Evolutionary conservation across 1,140 invertebrate species (phyloP).

Genomic region (Drosophila sp.): DNA sequence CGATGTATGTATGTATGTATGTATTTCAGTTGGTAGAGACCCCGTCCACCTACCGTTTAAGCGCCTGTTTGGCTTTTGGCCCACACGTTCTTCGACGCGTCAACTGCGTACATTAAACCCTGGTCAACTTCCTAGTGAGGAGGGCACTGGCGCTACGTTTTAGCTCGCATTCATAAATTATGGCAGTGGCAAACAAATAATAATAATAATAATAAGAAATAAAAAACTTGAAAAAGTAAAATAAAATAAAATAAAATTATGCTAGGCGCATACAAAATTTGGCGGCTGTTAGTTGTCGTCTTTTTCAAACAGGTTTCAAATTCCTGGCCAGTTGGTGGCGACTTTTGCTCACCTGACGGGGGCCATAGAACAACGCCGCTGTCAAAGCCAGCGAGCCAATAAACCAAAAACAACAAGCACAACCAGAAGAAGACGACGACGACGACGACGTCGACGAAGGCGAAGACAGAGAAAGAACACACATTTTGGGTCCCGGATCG

Average conservation of each 20-base stretch:
- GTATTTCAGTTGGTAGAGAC: not conserved
- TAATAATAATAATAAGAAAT: too few relatives aligned
- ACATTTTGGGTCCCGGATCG: conserved; percentile 52
- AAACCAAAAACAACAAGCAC: conserved; percentile 26
- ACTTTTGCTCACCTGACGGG: conserved; percentile 59
- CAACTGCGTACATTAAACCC: conserved; percentile 66
- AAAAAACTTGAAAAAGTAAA: too few relatives aligned
- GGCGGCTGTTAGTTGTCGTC: not conserved
- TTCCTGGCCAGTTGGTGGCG: conserved; percentile 66
- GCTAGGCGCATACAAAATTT: conserved; percentile 68
- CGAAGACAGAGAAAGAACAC: not conserved
- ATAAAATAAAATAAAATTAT: conserved; percentile 58
- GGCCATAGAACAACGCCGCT: conserved; percentile 25
- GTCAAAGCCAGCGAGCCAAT: conserved; percentile 43
- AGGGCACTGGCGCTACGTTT: conserved; percentile 75
- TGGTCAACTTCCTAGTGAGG: conserved; percentile 68
- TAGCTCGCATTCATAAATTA: conserved; percentile 78
- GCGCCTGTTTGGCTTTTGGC: conserved; percentile 24
- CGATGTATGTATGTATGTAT: not conserved
- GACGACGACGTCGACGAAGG: not conserved
- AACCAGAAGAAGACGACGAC: not conserved
- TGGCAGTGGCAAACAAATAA: conserved; percentile 55
- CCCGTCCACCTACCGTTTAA: not conserved
- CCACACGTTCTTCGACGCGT: conserved; percentile 55
- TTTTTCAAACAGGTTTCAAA: conserved; percentile 79